Percentiles rank a stretch among this genome's conserved stretches.
phyloP scores from a whole-genome alignment of 2,888 invertebrate genomes.

The Drosophila yooni region DNA sequence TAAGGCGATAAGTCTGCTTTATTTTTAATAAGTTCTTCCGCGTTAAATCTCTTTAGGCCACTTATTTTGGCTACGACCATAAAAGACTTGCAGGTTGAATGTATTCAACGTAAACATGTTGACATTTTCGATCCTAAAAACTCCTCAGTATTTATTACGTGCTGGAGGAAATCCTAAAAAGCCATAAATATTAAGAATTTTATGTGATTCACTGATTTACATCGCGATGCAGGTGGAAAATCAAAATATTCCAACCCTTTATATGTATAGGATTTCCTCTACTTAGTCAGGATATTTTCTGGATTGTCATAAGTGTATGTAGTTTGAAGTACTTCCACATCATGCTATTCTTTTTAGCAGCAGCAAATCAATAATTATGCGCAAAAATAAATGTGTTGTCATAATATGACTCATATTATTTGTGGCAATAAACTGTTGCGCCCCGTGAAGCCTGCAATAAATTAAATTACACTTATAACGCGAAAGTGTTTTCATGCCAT shows the following conservation, averaged over 20 bases:
- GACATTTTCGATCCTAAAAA: neutral
- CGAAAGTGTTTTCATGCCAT: conserved; percentile 2
- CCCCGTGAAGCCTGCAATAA: conserved; percentile 51
- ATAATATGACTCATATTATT: conserved; percentile 48
- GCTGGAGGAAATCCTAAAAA: neutral
- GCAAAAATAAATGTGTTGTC: conserved; percentile 56
- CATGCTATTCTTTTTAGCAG: neutral
- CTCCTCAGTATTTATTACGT: neutral
- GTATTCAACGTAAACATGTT: neutral
- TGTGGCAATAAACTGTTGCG: conserved; percentile 48
- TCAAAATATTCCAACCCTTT: neutral
- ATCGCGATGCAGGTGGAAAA: neutral
- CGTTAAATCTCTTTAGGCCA: neutral
- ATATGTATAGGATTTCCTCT: neutral
- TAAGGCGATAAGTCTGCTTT: neutral
- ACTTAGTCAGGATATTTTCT: neutral
- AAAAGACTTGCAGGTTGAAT: neutral
- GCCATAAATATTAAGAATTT: neutral
- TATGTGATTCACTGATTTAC: neutral
- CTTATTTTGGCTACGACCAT: neutral
- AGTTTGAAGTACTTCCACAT: neutral
- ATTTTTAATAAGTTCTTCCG: neutral
- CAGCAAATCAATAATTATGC: conserved; percentile 54
- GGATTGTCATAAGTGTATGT: neutral
- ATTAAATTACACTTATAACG: conserved; percentile 30